A percentile compares a stretch with the other conserved stretches of the same genome.
These are phyloP conservation scores for Piscicola geometra DNA, from an alignment of 2,888 invertebrate species.

Conservation along the genomic window DNA sequence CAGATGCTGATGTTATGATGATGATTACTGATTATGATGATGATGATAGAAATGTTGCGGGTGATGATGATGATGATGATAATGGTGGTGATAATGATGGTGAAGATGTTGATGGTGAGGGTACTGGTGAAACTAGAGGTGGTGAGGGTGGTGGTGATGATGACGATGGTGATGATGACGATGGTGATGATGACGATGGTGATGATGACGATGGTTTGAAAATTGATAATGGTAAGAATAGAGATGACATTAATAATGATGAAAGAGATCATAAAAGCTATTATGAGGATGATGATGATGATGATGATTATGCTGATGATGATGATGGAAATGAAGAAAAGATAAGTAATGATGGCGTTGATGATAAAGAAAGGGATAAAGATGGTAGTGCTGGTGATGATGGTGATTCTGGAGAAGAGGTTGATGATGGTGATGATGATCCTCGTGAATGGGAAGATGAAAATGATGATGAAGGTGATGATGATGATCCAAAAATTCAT, in stretches of 20 bases:
- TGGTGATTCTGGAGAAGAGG: background rate
- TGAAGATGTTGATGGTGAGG: background rate
- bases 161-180: background rate
- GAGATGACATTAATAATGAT: background rate
- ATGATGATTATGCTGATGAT: too few relatives aligned
- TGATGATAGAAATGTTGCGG: constrained; percentile 36
- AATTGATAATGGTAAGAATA: background rate
- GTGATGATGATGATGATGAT: constrained; percentile 36
- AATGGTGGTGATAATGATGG: background rate
- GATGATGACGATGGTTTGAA: constrained; percentile 37
- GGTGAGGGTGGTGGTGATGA: background rate
- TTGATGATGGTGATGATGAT: background rate
- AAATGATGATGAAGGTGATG: too few relatives aligned
- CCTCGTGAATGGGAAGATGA: background rate
- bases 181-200: constrained; percentile 45
- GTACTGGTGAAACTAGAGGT: background rate
- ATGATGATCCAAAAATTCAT: too few relatives aligned
- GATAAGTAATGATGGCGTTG: constrained; percentile 44
- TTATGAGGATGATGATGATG: background rate
- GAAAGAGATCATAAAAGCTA: background rate
- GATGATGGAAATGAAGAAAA: constrained; percentile 29
- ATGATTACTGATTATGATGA: background rate
- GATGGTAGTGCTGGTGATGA: background rate
- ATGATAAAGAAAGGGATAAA: constrained; percentile 10
- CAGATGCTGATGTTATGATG: background rate